These are phyloP conservation scores for Yponomeuta plumbellus DNA, from an alignment of 2,888 invertebrate species.

Conservation along the genomic window DNA sequence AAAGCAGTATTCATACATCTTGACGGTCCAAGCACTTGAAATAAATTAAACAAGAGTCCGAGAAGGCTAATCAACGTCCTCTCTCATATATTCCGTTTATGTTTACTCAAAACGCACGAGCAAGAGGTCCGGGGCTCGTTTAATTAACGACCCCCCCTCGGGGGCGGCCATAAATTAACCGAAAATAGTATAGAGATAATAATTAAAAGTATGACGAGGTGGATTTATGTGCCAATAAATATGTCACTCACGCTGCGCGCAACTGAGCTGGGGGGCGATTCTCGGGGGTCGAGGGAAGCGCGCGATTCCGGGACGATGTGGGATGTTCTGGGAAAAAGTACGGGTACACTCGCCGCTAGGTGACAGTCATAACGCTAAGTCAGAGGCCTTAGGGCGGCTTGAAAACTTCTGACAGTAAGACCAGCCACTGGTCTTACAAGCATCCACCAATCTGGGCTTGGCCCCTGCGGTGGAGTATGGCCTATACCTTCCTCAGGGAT, in stretches of 20 bases:
- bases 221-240: slow-evolving; percentile 56
- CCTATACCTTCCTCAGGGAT: no score
- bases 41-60: background rate
- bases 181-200: slow-evolving; percentile 44
- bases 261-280: slow-evolving; percentile 1
- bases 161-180: slow-evolving; percentile 32
- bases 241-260: slow-evolving; percentile 37
- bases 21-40: background rate
- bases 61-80: slow-evolving; percentile 5
- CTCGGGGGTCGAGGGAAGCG: slow-evolving; percentile 1
- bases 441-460: no score
- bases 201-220: slow-evolving; percentile 58
- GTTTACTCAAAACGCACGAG: background rate
- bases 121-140: slow-evolving; percentile 5
- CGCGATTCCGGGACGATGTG: background rate
- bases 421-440: no score
- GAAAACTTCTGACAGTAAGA: no score
- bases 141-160: slow-evolving; percentile 30
- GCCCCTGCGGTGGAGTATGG: no score
- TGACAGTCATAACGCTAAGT: no score
- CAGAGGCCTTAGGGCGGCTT: no score
- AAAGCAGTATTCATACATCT: no score
- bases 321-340: no score
- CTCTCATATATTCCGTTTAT: slow-evolving; percentile 7
- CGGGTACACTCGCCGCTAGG: no score